A percentile compares a stretch with the other conserved stretches of the same genome.
phyloP scores from a whole-genome alignment of 1,140 invertebrate species.

The Solen grandis region DNA sequence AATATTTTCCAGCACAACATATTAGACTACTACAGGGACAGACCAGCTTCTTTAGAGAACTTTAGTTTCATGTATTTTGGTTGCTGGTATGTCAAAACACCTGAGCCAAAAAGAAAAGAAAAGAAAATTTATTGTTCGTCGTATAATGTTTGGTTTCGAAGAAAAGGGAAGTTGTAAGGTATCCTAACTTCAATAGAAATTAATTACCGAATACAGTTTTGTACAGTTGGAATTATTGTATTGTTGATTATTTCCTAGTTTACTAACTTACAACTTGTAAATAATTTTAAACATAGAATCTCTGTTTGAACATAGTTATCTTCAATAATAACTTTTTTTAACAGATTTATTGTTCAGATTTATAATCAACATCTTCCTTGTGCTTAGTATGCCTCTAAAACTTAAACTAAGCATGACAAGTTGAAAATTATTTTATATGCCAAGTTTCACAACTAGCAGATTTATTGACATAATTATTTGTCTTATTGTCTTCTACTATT shows the following conservation, averaged over 20 bases:
- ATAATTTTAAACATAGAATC: conserved; percentile 31
- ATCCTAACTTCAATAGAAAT: too few species aligned
- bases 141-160: conserved; percentile 35
- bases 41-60: conserved; percentile 18
- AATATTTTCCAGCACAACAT: conserved; percentile 50
- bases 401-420: too few species aligned
- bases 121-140: conserved; percentile 8
- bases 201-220: conserved; percentile 35
- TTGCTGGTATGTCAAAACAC: conserved; percentile 40
- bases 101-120: conserved; percentile 25
- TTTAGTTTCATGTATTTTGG: conserved; percentile 46
- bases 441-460: too few species aligned
- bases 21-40: conserved; percentile 46
- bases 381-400: too few species aligned
- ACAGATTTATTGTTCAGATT: conserved; percentile 11
- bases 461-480: too few species aligned
- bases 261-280: not conserved
- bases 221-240: conserved; percentile 27
- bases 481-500: too few species aligned
- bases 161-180: too few species aligned
- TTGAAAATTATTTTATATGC: too few species aligned
- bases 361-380: too few species aligned
- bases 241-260: not conserved
- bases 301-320: conserved; percentile 25
- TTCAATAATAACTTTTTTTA: not conserved